Conservation (phyloP, 2,797 vertebrate genomes). For the Bradypus variegatus region DNA sequence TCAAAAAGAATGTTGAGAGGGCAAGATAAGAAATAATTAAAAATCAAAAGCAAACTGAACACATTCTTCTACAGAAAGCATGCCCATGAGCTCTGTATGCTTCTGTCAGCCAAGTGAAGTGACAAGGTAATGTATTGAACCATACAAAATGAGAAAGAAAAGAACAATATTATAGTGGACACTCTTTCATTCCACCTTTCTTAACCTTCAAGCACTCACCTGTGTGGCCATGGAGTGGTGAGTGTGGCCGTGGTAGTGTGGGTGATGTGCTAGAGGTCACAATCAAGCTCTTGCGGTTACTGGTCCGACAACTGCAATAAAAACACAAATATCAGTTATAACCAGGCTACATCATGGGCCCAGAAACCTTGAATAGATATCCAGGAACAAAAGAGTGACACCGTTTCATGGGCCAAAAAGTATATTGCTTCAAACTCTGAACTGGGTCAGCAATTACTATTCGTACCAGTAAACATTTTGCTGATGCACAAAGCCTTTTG, state of each 20-base stretch:
- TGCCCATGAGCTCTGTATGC: background rate
- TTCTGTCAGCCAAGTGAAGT: background rate
- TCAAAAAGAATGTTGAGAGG: background rate
- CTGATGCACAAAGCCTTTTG: background rate
- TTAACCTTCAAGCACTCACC: slow-evolving; percentile 76
- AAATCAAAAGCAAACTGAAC: slow-evolving; percentile 30
- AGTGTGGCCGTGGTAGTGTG: slow-evolving; percentile 92
- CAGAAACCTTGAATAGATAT: background rate
- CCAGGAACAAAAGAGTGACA: background rate
- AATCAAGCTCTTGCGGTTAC: slow-evolving; percentile 97
- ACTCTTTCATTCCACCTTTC: slow-evolving; percentile 10
- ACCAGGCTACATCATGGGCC: background rate
- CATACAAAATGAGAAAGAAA: slow-evolving; percentile 4
- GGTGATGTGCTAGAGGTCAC: slow-evolving; percentile 96
- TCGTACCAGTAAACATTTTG: background rate
- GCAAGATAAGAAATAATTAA: slow-evolving; percentile 22
- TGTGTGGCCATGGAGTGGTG: slow-evolving; percentile 92
- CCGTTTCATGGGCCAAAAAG: background rate
- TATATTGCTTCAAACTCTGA: background rate
- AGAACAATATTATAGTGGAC: background rate
- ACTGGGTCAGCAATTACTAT: background rate
- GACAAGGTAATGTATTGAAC: background rate
- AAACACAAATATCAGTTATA: slow-evolving; percentile 41
- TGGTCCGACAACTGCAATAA: slow-evolving; percentile 88
- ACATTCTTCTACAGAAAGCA: slow-evolving; percentile 28